A percentile compares a stretch with the other conserved stretches of the same genome.
These are phyloP conservation scores for Valencia hispanica DNA, from an alignment of 2,797 vertebrate species.

Conservation along the genomic window DNA sequence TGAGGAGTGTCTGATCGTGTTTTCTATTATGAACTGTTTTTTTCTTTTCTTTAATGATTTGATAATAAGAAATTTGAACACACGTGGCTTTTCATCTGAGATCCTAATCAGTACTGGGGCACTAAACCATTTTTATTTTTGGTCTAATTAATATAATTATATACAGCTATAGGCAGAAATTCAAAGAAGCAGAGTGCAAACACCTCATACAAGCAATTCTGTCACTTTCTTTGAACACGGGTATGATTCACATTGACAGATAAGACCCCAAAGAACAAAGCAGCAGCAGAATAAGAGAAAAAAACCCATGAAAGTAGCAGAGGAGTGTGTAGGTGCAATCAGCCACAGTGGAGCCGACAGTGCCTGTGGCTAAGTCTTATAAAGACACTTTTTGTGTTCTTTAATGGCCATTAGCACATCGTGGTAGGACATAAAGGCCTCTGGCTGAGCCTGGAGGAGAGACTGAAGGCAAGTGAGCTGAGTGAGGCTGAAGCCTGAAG, in stretches of 20 bases:
- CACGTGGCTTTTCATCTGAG: constrained; percentile 15
- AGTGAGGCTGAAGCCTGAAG: constrained; percentile 2
- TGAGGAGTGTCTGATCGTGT: constrained; percentile 4
- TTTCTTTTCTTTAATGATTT: neutral
- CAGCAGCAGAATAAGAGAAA: constrained; percentile 20
- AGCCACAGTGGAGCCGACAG: constrained; percentile 23
- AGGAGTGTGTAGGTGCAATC: constrained; percentile 37
- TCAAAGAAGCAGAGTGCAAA: constrained; percentile 31
- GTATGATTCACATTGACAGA: constrained; percentile 64
- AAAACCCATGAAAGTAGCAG: constrained; percentile 20
- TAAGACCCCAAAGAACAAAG: constrained; percentile 30
- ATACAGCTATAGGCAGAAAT: constrained; percentile 19
- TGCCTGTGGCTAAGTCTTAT: constrained; percentile 35
- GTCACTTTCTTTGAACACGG: constrained; percentile 47
- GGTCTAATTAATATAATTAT: constrained; percentile 24
- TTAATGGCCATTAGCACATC: constrained; percentile 49
- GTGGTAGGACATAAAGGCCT: constrained; percentile 10
- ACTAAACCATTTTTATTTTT: constrained; percentile 30
- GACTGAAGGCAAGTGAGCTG: constrained; percentile 20
- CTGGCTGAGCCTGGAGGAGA: constrained; percentile 26
- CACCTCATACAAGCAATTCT: constrained; percentile 66
- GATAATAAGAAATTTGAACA: neutral
- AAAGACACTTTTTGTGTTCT: constrained; percentile 47
- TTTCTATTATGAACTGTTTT: neutral
- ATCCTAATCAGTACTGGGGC: constrained; percentile 26